Percentiles rank a stretch among this genome's conserved stretches.
phyloP scores from a whole-genome alignment of 2,113 vertebrate genomes.

The Carassius gibelio region DNA sequence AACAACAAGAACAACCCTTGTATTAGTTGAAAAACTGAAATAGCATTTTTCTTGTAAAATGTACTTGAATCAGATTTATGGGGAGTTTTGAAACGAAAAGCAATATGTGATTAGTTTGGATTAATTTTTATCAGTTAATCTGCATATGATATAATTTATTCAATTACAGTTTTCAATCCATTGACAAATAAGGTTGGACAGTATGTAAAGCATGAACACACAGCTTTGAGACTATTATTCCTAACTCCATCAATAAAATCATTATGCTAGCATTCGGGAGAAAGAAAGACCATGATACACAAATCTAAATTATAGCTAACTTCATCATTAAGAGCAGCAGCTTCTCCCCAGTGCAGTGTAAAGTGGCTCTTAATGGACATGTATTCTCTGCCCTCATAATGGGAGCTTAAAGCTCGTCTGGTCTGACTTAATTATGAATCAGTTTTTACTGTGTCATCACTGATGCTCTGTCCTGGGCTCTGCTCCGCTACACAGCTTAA shows the following conservation, averaged over 20 bases:
- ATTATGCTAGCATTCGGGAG: slow-evolving; percentile 33
- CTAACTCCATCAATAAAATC: slow-evolving; percentile 66
- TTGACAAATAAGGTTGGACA: background rate
- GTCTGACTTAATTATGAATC: slow-evolving; percentile 66
- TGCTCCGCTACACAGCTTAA: background rate
- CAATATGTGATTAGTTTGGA: background rate
- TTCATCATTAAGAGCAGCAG: slow-evolving; percentile 67
- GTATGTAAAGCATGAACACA: background rate
- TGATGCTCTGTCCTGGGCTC: background rate
- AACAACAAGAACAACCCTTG: too few species aligned
- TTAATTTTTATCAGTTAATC: background rate
- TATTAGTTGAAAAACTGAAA: too few species aligned
- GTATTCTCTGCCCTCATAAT: slow-evolving; percentile 61
- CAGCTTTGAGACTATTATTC: slow-evolving; percentile 3
- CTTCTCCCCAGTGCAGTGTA: slow-evolving; percentile 54
- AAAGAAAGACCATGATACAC: background rate
- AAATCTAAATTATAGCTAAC: slow-evolving; percentile 68
- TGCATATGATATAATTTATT: background rate
- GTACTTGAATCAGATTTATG: too few species aligned
- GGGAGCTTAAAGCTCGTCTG: slow-evolving; percentile 61
- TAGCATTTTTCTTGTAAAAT: too few species aligned
- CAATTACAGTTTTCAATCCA: background rate
- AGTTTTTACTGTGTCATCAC: slow-evolving; percentile 51
- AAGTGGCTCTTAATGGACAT: slow-evolving; percentile 69
- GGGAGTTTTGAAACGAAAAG: too few species aligned